A percentile compares a stretch with the other conserved stretches of the same genome.
phyloP scores from a whole-genome alignment of 1,140 invertebrate species.

The Ips nitidus region DNA sequence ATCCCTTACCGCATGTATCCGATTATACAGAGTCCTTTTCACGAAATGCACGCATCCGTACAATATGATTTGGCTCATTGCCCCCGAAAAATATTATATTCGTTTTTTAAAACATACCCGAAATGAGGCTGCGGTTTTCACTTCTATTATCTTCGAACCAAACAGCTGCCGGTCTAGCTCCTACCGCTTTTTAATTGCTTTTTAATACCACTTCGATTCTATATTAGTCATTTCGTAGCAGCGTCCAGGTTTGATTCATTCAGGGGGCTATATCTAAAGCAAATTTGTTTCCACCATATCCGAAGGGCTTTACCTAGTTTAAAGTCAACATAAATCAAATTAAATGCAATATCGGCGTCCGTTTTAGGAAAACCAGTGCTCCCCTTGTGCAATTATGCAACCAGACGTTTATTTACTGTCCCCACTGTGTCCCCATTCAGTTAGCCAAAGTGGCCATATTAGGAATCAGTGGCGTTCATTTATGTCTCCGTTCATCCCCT shows the following conservation, averaged over 20 bases:
- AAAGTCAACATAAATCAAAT: conserved; percentile 23
- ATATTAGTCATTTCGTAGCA: conserved; percentile 19
- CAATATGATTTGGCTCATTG: conserved; percentile 53
- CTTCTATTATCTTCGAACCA: conserved; percentile 25
- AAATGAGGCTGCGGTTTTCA: conserved; percentile 44
- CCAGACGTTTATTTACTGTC: conserved; percentile 25
- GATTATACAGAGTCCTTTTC: conserved; percentile 46
- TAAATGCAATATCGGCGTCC: conserved; percentile 15
- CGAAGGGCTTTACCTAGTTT: neutral
- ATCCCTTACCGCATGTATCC: conserved; percentile 42
- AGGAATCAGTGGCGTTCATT: neutral
- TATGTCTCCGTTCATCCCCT: no score
- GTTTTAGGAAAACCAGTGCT: conserved; percentile 15
- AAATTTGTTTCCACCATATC: neutral
- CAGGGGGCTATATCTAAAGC: neutral
- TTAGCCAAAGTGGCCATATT: conserved; percentile 16
- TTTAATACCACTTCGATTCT: conserved; percentile 29
- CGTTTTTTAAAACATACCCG: conserved; percentile 44
- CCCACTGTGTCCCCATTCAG: neutral
- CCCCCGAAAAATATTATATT: conserved; percentile 49
- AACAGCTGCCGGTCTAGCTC: conserved; percentile 37
- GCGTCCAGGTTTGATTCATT: no score
- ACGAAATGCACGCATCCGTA: conserved; percentile 46
- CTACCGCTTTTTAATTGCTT: conserved; percentile 40
- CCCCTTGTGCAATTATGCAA: conserved; percentile 12